These are phyloP conservation scores for Mormoops blainvillei DNA, from an alignment of 2,113 vertebrate species.

Conservation along the genomic window DNA sequence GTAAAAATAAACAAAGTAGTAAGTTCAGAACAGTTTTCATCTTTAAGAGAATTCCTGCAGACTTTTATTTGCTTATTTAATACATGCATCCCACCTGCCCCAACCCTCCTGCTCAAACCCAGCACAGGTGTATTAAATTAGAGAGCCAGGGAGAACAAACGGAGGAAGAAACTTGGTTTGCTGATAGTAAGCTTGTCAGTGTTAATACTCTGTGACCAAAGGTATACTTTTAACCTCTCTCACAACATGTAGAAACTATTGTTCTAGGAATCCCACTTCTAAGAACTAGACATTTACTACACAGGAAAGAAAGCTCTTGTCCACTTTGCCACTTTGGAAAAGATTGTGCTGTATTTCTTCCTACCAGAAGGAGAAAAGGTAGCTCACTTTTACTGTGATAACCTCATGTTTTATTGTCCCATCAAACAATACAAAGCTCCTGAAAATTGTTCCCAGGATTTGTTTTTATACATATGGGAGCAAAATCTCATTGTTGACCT, in stretches of 20 bases:
- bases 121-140: background rate
- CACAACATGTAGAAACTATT: background rate
- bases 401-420: conserved; percentile 42
- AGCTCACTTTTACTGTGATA: conserved; percentile 1
- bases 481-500: conserved; percentile 43
- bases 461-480: background rate
- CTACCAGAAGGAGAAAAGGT: background rate
- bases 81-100: background rate
- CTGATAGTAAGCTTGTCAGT: background rate
- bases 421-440: conserved; percentile 41
- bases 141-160: background rate
- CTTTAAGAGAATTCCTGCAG: background rate
- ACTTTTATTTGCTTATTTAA: background rate
- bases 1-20: background rate
- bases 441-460: background rate
- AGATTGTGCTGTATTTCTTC: background rate
- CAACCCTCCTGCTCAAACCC: background rate
- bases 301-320: background rate
- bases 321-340: background rate
- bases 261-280: background rate
- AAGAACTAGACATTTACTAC: background rate
- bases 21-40: background rate
- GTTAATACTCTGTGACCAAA: background rate
- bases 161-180: background rate
- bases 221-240: background rate